Percentiles rank a stretch among this genome's conserved stretches.
Conservation (phyloP, 2,888 invertebrate genomes). For the Hypsopygia costalis region DNA sequence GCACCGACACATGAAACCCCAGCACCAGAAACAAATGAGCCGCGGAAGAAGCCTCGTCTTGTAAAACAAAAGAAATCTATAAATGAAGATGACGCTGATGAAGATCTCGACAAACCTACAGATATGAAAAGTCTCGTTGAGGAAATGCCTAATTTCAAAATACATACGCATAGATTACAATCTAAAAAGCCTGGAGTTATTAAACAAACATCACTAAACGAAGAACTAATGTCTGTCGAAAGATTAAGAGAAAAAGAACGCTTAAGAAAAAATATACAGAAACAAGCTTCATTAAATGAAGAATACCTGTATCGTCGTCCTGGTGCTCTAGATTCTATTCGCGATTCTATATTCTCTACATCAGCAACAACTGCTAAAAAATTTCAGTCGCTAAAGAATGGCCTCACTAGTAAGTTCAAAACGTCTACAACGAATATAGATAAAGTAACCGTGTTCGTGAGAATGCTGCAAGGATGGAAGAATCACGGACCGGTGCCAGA, state of each 20-base stretch:
- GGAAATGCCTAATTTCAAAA: constrained; percentile 84
- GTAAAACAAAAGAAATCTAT: constrained; percentile 94
- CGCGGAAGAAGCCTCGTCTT: constrained; percentile 85
- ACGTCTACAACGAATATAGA: constrained; percentile 91
- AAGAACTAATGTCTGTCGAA: constrained; percentile 94
- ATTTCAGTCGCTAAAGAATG: constrained; percentile 88
- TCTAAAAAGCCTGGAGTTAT: constrained; percentile 82
- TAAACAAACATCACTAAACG: constrained; percentile 93
- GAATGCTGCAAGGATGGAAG: constrained; percentile 92
- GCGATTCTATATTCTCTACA: constrained; percentile 87
- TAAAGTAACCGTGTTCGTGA: constrained; percentile 90
- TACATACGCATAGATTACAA: constrained; percentile 64
- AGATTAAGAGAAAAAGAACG: constrained; percentile 90
- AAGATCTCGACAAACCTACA: constrained; percentile 83
- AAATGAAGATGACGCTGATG: constrained; percentile 86
- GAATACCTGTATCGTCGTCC: constrained; percentile 87
- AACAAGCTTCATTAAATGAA: constrained; percentile 93
- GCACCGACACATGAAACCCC: constrained; percentile 42
- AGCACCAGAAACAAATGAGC: constrained; percentile 59
- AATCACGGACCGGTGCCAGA: constrained; percentile 75
- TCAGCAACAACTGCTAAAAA: constrained; percentile 86
- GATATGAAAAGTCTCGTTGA: constrained; percentile 85
- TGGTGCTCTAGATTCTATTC: constrained; percentile 84
- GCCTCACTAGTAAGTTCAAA: constrained; percentile 91
- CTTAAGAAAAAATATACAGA: constrained; percentile 90